These are phyloP conservation scores for Parthenolecanium corni DNA, from an alignment of 2,888 invertebrate species.

Conservation along the genomic window DNA sequence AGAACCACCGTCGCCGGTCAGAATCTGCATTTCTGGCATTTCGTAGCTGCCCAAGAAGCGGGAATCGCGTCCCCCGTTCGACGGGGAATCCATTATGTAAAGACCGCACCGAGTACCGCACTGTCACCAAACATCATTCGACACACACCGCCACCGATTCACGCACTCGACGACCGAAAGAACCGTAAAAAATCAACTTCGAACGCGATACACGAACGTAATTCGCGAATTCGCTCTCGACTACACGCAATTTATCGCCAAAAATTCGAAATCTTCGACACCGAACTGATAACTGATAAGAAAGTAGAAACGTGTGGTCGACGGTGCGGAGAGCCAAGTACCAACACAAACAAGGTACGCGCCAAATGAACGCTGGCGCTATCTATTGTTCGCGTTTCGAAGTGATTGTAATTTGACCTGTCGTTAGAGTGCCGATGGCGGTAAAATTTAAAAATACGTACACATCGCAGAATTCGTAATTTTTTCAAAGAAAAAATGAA, in stretches of 20 bases:
- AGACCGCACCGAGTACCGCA: neutral
- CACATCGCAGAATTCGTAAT: no score
- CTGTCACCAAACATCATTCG: slow-evolving; percentile 20
- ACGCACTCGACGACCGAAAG: neutral
- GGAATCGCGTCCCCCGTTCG: slow-evolving; percentile 29
- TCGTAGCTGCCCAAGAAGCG: slow-evolving; percentile 23
- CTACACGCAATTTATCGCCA: neutral
- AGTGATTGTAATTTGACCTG: slow-evolving; percentile 16
- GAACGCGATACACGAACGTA: neutral
- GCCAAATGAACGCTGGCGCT: slow-evolving; percentile 8
- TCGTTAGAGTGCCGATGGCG: slow-evolving; percentile 5
- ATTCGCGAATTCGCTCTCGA: neutral
- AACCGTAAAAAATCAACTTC: no score
- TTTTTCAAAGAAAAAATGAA: no score
- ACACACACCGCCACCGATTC: slow-evolving; percentile 3
- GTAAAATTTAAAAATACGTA: neutral
- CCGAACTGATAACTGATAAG: neutral
- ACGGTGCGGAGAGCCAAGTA: neutral
- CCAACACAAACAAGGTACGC: neutral
- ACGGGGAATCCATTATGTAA: slow-evolving; percentile 20
- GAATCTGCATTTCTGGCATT: slow-evolving; percentile 7
- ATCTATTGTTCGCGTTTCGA: slow-evolving; percentile 18
- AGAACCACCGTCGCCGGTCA: slow-evolving; percentile 14
- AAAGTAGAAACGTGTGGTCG: neutral
- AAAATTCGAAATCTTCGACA: neutral